These are phyloP conservation scores for Brachionus koreanus DNA, from an alignment of 1,140 invertebrate genomes.

Conservation along the genomic window DNA sequence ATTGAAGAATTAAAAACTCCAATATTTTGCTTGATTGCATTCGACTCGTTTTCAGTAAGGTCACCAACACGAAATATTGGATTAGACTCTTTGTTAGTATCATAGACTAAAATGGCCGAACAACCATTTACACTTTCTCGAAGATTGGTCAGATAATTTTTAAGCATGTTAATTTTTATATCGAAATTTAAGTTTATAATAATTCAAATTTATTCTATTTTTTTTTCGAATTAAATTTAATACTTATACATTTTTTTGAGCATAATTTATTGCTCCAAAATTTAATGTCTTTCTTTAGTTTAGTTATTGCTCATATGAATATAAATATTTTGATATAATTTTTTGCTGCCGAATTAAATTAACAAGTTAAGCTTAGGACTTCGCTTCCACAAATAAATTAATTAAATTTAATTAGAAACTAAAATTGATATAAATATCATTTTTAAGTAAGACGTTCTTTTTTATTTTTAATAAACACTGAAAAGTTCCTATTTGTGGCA, in stretches of 20 bases:
- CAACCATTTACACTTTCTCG: slow-evolving; percentile 28
- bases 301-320: background rate
- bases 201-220: background rate
- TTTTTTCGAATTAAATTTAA: background rate
- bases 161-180: background rate
- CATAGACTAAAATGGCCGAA: slow-evolving; percentile 34
- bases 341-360: too few relatives aligned
- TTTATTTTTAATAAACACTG: too few relatives aligned
- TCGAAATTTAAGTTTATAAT: background rate
- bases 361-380: too few relatives aligned
- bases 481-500: too few relatives aligned
- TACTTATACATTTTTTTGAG: background rate
- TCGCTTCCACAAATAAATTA: too few relatives aligned
- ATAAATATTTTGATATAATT: background rate
- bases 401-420: too few relatives aligned
- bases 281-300: background rate
- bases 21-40: slow-evolving; percentile 44
- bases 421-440: too few relatives aligned
- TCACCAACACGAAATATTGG: slow-evolving; percentile 43
- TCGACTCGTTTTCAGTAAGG: slow-evolving; percentile 19
- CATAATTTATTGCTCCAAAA: background rate
- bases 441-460: too few relatives aligned
- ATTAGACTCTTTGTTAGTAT: slow-evolving; percentile 43
- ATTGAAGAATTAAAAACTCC: slow-evolving; percentile 42
- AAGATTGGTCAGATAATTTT: slow-evolving; percentile 36